Evolutionary conservation across 2,888 invertebrate genomes (phyloP).

Genomic region (Meteorus colon): DNA sequence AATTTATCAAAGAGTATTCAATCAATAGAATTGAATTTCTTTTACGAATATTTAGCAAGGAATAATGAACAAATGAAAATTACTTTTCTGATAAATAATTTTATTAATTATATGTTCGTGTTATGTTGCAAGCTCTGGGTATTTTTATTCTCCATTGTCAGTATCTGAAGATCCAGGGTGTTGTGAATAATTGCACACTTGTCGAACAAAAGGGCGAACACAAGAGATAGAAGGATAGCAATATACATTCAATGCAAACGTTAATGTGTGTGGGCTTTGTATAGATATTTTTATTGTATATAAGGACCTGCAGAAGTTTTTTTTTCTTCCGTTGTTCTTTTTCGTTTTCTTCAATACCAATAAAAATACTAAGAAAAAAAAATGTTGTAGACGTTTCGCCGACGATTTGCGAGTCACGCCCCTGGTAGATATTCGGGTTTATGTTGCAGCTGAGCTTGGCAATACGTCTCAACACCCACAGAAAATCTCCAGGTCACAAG

Average conservation of each 20-base stretch:
- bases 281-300: neutral
- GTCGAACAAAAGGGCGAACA: slow-evolving; percentile 34
- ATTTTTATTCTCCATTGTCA: neutral
- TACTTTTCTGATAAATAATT: neutral
- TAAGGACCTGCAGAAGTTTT: neutral
- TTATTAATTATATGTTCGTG: neutral
- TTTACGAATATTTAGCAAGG: neutral
- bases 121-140: neutral
- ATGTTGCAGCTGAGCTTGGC: slow-evolving; percentile 20
- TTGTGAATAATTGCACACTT: slow-evolving; percentile 34
- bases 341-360: neutral
- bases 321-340: neutral
- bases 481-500: slow-evolving; percentile 9
- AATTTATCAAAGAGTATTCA: neutral
- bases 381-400: neutral
- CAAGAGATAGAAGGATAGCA: slow-evolving; percentile 30
- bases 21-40: neutral
- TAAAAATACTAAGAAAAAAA: slow-evolving; percentile 2
- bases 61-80: neutral
- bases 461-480: slow-evolving; percentile 37
- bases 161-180: neutral
- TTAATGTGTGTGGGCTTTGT: slow-evolving; percentile 7
- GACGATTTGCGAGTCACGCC: slow-evolving; percentile 21
- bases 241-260: slow-evolving; percentile 5
- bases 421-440: slow-evolving; percentile 14